Percentiles rank a stretch among this genome's conserved stretches.
These are phyloP conservation scores for Cheilosia impressa DNA, from an alignment of 2,888 invertebrate genomes.

Conservation along the genomic window DNA sequence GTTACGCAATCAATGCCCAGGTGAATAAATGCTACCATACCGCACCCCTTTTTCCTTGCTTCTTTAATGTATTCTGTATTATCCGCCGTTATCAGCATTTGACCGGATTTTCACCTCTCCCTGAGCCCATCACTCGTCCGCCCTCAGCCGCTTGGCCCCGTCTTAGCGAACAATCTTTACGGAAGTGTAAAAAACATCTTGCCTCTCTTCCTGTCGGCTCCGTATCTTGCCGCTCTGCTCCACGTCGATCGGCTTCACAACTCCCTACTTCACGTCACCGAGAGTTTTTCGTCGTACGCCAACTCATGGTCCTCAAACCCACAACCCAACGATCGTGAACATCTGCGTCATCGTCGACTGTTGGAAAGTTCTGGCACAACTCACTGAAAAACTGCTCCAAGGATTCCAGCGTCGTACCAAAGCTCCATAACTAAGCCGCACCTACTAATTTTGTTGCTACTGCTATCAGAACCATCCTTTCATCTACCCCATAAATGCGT, in stretches of 20 bases:
- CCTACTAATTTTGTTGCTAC: background rate
- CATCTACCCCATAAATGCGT: conserved; percentile 15
- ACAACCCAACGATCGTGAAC: conserved; percentile 13
- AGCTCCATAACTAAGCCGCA: conserved; percentile 2
- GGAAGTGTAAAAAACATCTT: conserved; percentile 4
- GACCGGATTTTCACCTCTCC: background rate
- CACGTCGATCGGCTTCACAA: background rate
- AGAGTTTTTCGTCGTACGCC: background rate
- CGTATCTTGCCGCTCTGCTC: background rate
- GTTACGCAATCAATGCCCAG: conserved; percentile 32
- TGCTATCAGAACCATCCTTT: conserved; percentile 27
- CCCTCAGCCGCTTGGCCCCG: background rate
- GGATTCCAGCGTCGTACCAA: background rate
- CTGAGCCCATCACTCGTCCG: background rate
- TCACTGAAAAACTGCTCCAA: background rate
- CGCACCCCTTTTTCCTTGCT: conserved; percentile 7
- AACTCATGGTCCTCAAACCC: background rate
- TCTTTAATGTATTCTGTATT: background rate
- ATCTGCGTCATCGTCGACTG: conserved; percentile 5
- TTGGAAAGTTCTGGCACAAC: background rate
- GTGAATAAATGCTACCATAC: conserved; percentile 22
- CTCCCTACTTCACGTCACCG: background rate
- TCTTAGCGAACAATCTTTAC: background rate
- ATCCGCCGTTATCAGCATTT: conserved; percentile 5
- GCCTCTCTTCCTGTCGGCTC: background rate